Base-by-base conservation (phyloP, 2,113 vertebrate species). In the Lycocorax pyrrhopterus region DNA sequence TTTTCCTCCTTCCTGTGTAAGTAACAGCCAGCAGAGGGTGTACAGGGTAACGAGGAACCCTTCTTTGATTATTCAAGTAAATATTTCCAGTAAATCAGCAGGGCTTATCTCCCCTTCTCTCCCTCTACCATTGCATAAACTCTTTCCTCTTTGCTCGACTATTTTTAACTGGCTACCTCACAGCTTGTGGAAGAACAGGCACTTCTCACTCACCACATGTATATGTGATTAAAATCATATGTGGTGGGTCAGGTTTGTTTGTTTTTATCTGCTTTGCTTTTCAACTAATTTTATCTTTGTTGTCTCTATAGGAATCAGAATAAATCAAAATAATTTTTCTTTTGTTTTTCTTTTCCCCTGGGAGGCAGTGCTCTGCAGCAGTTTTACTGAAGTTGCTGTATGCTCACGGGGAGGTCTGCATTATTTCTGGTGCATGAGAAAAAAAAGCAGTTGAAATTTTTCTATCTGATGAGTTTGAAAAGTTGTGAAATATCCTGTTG, bases 11-110 rank as follows among this genome's bases (percentile, higher is more conserved):
- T 68, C 23, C 8, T 83, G 1, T 13, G 4, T 44, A 47, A 60
- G 52, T 39, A 64, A 5, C 35, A 72, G 58, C 95, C 94, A 90
- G 92, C 90, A 96, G 94, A 93, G 94, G 96, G 93, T 87, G 91
- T 62, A 27, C 76, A 62, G 62, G 27, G 53, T 79, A 84, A 33
- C 7, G 2, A 22, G 66, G 60, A 94, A 39, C 37, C 29, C 30
- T 52, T 46, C 7, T 51, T 73, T 41, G 16, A 39, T 60, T 29
- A 75, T 79, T 75, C 49, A 44, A 68, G 29, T 68, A 79, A 59
- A 59, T 39, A 16, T 73, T 94, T 82, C 68, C 41, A 49, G 37
- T 59, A 72, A 75, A 46, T 37, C 18, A 7, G 4, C 55, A 27
- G 35, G 39, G 56, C 90, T 86, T 76, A 7, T 90, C 53, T 62